phyloP scores from a whole-genome alignment of 2,113 vertebrate species.

The Xiphophorus hellerii region DNA sequence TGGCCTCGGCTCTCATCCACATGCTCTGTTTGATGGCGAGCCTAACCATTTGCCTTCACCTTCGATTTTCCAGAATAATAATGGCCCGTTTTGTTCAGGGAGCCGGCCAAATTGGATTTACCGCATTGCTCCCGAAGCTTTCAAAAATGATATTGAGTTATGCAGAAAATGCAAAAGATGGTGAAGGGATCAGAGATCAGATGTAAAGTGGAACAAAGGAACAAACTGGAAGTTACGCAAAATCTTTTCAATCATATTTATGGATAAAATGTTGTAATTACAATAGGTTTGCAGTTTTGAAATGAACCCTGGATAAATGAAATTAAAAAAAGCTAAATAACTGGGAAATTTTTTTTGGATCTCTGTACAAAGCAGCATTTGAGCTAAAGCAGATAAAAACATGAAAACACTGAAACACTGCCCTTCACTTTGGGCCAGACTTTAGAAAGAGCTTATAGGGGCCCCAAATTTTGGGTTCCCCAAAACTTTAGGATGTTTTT shows the following conservation, averaged over 20 bases:
- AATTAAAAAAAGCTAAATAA: neutral
- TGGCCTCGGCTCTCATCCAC: conserved; percentile 44
- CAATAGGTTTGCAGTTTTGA: neutral
- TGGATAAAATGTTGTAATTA: neutral
- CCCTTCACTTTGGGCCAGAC: too few relatives aligned
- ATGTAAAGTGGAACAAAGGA: neutral
- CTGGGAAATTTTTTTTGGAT: conserved; percentile 17
- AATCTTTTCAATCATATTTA: neutral
- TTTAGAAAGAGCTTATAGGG: too few relatives aligned
- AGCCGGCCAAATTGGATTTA: neutral
- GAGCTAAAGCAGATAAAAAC: conserved; percentile 28
- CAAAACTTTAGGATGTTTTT: too few relatives aligned
- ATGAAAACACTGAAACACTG: conserved; percentile 26
- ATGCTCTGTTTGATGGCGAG: conserved; percentile 22
- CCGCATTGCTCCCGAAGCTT: neutral
- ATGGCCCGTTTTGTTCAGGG: conserved; percentile 18
- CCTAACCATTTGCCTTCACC: conserved; percentile 25
- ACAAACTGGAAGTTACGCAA: neutral
- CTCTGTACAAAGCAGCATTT: conserved; percentile 17
- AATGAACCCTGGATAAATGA: too few relatives aligned
- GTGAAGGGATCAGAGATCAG: neutral
- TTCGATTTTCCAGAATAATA: conserved; percentile 13
- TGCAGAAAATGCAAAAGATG: neutral
- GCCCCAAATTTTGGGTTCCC: too few relatives aligned
- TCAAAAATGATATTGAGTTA: neutral